Base-by-base conservation (phyloP, 1,140 invertebrate species). In the Planococcus citri region DNA sequence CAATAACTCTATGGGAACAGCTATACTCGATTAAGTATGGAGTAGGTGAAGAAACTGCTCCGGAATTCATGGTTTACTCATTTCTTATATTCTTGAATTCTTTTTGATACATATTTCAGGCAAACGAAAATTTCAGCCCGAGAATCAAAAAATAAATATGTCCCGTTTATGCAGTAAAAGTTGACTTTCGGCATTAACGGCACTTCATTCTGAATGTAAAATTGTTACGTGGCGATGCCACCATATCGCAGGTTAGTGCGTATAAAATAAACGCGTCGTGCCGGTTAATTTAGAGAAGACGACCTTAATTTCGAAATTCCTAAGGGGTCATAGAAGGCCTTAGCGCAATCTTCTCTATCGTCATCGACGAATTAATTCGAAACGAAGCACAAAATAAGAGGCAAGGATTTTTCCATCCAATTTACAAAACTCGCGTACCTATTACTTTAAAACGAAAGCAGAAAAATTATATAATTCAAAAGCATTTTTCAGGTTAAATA, bases 231-330 rank as follows among this genome's bases (percentile, higher is more conserved):
- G 41, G 41, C 41, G 3, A 9, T 51, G 41, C n/a, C 41, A 20
- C 41, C 12, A 9, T 51, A n/a, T 51, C 29, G 29, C 12, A 33
- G 29, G 29, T 33, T 51, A 51, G 6, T n/a, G 41, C 17, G 41
- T 51, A 20, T 51, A 51, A 51, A 51, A 51, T 51, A 51, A 51
- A 51, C 41, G 41, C 41, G 41, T 17, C 41, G 41, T 51, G 17
- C 41, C 17, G 41, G 41, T 51, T 51, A 51, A 51, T 51, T 51
- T 51, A 51, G n/a, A n/a, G n/a, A 51, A 51, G 41, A 51, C 41
- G n/a, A 51, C 12, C 41, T 51, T 51, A 51, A 51, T 51, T 51
- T 51, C n/a, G n/a, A 9, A 51, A 51, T 51, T 51, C 41, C 41
- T 51, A 2, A 4, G 41, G 41, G 41, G 10, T 14, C n/a, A 3